Percentiles rank a stretch among this genome's conserved stretches.
Conservation (phyloP, 2,113 vertebrate genomes). For the Corvus hawaiiensis region DNA sequence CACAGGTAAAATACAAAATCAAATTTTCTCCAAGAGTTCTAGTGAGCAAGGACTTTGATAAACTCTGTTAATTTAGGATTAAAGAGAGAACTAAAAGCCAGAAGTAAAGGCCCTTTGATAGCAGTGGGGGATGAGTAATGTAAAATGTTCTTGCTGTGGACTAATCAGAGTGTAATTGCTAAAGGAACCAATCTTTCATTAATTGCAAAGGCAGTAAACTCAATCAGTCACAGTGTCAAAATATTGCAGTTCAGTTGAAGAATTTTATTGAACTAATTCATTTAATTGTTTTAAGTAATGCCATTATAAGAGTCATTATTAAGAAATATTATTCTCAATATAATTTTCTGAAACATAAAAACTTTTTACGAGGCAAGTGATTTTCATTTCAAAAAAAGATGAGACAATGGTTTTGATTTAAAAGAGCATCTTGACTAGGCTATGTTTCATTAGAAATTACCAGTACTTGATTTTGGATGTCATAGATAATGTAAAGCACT, state of each 20-base stretch:
- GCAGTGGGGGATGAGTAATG: constrained; percentile 12
- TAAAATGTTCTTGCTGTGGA: constrained; percentile 26
- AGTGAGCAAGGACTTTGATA: neutral
- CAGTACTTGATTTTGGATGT: neutral
- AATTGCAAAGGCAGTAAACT: constrained; percentile 35
- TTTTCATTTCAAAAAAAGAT: neutral
- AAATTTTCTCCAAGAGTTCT: neutral
- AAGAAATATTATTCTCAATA: neutral
- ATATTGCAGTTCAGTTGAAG: constrained; percentile 16
- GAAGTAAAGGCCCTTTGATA: neutral
- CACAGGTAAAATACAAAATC: neutral
- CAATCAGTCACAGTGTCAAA: constrained; percentile 11
- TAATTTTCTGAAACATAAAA: constrained; percentile 26
- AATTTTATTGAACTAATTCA: constrained; percentile 43
- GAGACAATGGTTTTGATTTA: neutral
- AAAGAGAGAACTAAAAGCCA: constrained; percentile 14
- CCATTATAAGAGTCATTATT: neutral
- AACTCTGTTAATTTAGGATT: constrained; percentile 12
- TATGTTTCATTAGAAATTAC: neutral
- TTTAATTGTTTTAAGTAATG: constrained; percentile 32
- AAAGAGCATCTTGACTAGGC: neutral
- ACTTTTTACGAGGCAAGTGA: neutral
- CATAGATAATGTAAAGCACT: neutral
- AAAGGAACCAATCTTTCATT: neutral
- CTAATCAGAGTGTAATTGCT: constrained; percentile 29